Evolutionary conservation across 1,140 invertebrate species (phyloP).

Genomic region (Goniozus legneri): DNA sequence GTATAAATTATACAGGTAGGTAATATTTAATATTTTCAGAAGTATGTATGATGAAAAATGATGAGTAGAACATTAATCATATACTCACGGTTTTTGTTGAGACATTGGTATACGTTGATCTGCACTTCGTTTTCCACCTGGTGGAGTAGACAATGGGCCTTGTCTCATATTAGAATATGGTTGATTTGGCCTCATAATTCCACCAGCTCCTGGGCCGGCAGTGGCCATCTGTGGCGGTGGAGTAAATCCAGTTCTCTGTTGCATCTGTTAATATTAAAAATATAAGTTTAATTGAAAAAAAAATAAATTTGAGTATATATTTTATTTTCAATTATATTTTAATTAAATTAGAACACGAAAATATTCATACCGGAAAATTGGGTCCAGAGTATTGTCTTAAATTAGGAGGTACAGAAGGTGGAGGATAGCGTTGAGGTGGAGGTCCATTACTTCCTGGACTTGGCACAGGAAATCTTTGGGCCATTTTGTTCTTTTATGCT

Average conservation of each 20-base stretch:
- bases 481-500: conserved; percentile 48
- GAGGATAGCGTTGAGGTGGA: conserved; percentile 59
- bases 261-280: conserved; percentile 44
- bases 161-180: conserved; percentile 60
- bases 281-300: conserved; percentile 14
- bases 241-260: conserved; percentile 54
- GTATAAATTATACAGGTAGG: conserved; percentile 13
- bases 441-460: conserved; percentile 57
- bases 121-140: conserved; percentile 59
- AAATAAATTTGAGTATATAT: conserved; percentile 6
- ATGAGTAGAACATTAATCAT: conserved; percentile 24
- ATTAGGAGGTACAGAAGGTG: conserved; percentile 57
- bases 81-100: conserved; percentile 63
- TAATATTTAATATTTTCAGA: conserved; percentile 8
- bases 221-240: conserved; percentile 56
- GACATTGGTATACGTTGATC: conserved; percentile 61
- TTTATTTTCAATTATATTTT: conserved; percentile 4
- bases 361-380: conserved; percentile 58
- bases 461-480: conserved; percentile 61
- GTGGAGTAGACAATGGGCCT: conserved; percentile 56
- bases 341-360: conserved; percentile 10
- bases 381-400: conserved; percentile 61
- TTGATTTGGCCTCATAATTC: conserved; percentile 59
- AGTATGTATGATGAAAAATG: conserved; percentile 13
- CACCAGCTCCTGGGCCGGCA: conserved; percentile 53